A percentile compares a stretch with the other conserved stretches of the same genome.
These are phyloP conservation scores for Meiosimyza platycephala DNA, from an alignment of 2,888 invertebrate genomes.

Conservation along the genomic window DNA sequence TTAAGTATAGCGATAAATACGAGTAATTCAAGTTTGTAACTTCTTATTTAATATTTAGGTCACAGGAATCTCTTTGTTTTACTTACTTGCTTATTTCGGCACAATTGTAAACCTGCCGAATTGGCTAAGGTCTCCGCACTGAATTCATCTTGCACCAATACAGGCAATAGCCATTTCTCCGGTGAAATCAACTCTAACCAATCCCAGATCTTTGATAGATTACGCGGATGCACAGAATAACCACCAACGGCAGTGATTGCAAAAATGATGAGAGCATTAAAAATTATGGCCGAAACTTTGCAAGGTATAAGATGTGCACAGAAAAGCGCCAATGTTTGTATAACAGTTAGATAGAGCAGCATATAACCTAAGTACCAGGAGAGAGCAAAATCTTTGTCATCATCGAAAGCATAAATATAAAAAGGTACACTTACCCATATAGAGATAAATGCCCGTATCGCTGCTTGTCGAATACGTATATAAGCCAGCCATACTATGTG, in stretches of 20 bases:
- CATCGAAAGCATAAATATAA: neutral
- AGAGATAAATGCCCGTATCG: constrained; percentile 78
- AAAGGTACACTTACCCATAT: constrained; percentile 71
- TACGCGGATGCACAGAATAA: constrained; percentile 76
- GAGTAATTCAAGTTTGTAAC: neutral
- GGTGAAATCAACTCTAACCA: constrained; percentile 80
- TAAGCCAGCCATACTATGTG: constrained; percentile 88
- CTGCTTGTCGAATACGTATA: constrained; percentile 77
- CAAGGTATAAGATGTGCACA: constrained; percentile 76
- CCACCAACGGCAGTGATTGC: constrained; percentile 75
- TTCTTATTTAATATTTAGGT: neutral
- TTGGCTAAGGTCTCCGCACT: constrained; percentile 73
- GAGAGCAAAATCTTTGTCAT: neutral
- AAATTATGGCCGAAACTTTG: constrained; percentile 73
- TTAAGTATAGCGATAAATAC: too few species aligned
- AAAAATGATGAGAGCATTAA: constrained; percentile 73
- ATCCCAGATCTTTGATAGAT: constrained; percentile 74
- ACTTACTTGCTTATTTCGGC: constrained; percentile 78
- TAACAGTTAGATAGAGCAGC: constrained; percentile 76
- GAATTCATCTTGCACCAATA: constrained; percentile 75
- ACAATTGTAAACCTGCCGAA: constrained; percentile 69
- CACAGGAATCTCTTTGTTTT: too few species aligned
- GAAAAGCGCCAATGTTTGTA: constrained; percentile 77
- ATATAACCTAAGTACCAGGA: constrained; percentile 72
- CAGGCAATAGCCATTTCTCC: constrained; percentile 78